Base-by-base conservation (phyloP, 64 coral and sea anemone species). In the Stylophora pistillata region DNA sequence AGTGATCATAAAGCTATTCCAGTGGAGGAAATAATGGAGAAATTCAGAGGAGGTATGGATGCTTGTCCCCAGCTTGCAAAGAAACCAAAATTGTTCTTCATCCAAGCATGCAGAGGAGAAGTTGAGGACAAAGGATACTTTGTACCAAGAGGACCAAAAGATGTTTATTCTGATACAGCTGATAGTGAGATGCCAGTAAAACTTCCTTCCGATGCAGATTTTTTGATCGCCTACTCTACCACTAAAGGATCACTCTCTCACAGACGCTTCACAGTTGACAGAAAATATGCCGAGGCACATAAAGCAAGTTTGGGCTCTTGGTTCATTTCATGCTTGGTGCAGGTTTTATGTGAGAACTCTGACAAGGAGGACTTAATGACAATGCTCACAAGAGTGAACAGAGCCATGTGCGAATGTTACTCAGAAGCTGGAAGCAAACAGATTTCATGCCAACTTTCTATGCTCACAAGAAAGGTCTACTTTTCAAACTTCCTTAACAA, bases 321-420 rank as follows among this genome's bases (percentile, higher is more conserved):
- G 95, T 96, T 96, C 73, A 96, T 96, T 53, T 89, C 88, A 1
- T 89, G 81, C 30, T 87, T 96, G 74, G 82, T 93, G 12, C 74
- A 96, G 52, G 62, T 96, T 33, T 72, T 96, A 9, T 57, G 26
- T 7, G 76, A 55, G 6, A 93, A 96, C 86, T 85, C 95, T 17
- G 15, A 86, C 9, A 85, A 81, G 16, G 95, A 96, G 71, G 95
- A 96, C 73, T 53, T 96, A 41, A 87, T 96, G 29, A 90, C 79
- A 47, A 96, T 96, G 95, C 77, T 96, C 33, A 96, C 95, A 9
- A 74, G 95, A 81, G 91, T 96, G 23, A 96, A 96, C 78, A 89
- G 86, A 56, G 91, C 95, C 55, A 93, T 96, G 95, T 71, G 80
- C 32, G 74, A 89, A 65, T 58, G 81, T 15, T 96, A 96, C 18